Evolutionary conservation across 2,888 invertebrate genomes (phyloP).

Genomic region (Linnaemya vulpina): DNA sequence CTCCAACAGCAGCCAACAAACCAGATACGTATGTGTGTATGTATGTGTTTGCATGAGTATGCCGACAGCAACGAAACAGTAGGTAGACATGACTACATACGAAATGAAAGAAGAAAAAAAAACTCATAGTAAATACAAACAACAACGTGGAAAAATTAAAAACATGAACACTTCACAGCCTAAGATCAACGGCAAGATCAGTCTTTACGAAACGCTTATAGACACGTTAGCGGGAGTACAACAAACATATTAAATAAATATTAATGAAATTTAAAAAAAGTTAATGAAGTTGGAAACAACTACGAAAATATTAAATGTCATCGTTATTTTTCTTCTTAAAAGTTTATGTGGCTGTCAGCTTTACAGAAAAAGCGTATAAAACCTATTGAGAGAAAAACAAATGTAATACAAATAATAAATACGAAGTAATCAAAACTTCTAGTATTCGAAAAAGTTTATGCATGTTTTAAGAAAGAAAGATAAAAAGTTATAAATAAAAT

Average conservation of each 20-base stretch:
- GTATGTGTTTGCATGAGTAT: too few relatives aligned
- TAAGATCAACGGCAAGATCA: conserved; percentile 64
- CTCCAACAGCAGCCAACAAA: conserved; percentile 63
- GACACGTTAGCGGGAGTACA: conserved; percentile 52
- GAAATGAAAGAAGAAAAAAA: background rate
- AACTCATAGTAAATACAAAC: conserved; percentile 7
- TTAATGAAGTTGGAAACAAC: background rate
- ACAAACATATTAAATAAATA: conserved; percentile 20
- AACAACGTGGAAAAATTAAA: background rate
- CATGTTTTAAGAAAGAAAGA: background rate
- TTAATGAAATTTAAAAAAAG: too few relatives aligned
- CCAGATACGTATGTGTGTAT: conserved; percentile 22
- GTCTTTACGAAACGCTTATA: conserved; percentile 29
- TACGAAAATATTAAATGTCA: background rate
- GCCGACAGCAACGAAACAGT: conserved; percentile 39
- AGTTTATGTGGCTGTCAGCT: background rate
- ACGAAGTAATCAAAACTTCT: conserved; percentile 10
- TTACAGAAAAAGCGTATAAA: conserved; percentile 9
- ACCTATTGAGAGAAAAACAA: conserved; percentile 10
- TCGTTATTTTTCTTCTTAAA: background rate
- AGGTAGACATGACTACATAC: conserved; percentile 41
- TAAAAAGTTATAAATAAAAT: conserved; percentile 16
- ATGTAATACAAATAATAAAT: background rate
- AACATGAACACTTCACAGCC: conserved; percentile 37
- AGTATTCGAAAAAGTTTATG: conserved; percentile 18